phyloP scores from a whole-genome alignment of 2,113 vertebrate genomes.

The Phyllostomus hastatus region DNA sequence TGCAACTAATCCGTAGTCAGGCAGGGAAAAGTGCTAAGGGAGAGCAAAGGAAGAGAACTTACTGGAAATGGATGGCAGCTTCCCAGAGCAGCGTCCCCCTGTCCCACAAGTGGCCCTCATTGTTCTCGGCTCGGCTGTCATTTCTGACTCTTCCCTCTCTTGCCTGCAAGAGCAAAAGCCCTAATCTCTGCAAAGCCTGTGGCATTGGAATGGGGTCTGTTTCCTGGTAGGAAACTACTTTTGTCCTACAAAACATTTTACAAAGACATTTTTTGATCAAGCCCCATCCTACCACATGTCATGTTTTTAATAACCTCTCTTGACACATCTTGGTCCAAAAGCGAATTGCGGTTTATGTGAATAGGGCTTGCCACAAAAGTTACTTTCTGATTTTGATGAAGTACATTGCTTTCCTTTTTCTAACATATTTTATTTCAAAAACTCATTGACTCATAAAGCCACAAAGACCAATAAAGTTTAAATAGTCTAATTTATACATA shows the following conservation, averaged over 20 bases:
- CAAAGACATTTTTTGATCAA: not conserved
- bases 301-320: constrained; percentile 25
- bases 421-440: constrained; percentile 46
- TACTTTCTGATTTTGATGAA: constrained; percentile 35
- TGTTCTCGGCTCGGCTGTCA: not conserved
- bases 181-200: not conserved
- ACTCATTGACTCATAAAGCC: not conserved
- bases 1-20: not conserved
- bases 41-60: not conserved
- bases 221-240: constrained; percentile 13
- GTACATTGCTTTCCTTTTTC: constrained; percentile 25
- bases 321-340: not conserved
- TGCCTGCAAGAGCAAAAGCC: not conserved
- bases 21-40: not conserved
- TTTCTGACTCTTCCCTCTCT: not conserved
- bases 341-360: not conserved
- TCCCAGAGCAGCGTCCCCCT: not conserved
- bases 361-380: not conserved
- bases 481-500: not conserved
- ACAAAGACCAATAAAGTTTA: not conserved
- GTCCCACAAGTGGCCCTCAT: not conserved
- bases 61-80: not conserved
- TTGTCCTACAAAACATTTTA: not conserved
- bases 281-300: not conserved
- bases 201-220: not conserved